Evolutionary conservation across 2,113 vertebrate genomes (phyloP), one percentile per base, ranked within the genome.

Genomic region (Ctenodactylus gundi): DNA sequence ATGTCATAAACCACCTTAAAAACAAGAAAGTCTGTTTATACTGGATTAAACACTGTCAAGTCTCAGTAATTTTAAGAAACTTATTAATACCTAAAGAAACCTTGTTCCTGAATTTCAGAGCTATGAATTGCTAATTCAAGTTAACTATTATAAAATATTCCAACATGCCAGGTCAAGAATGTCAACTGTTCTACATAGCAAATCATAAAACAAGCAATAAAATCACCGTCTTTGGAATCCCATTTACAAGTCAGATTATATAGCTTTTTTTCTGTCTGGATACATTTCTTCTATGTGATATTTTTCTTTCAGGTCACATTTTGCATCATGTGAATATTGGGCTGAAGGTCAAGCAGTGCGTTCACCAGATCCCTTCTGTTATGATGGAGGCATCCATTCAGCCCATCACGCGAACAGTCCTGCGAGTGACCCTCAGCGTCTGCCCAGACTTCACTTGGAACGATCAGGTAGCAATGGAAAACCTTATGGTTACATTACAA

Each of bases 251-350:
- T 98, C 78, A 46, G 93, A 97, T 93, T 96, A 88, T 97, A 78
- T 76, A 58, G 95, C 94, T 85, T 94, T 98, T 97, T 97, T 96
- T 90, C 85, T 95, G 58, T 96, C 97, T 97, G 97, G 96, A 95
- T 84, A 92, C 88, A 98, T 97, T 96, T 77, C 41, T 97, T 96
- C 97, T 91, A 95, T 93, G 96, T 96, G 3, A 94, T 98, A 91
- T 98, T 98, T 98, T 98, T 91, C 96, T 95, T 97, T 64, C 96
- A 99, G 99, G 99, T 98, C 99, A 99, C 98, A 99, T 99, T 98
- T 97, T 99, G 94, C 99, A 99, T 98, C 99, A 99, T 94, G 99
- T 99, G 97, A 99, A 99, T 97, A 98, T 99, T 53, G 99, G 99
- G 44, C 94, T 99, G 90, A 98, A 99, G 96, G 99, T 99, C 97